Percentiles rank a stretch among this genome's conserved stretches.
phyloP scores from a whole-genome alignment of 2,113 vertebrate species.

The Chaetodon auriga region DNA sequence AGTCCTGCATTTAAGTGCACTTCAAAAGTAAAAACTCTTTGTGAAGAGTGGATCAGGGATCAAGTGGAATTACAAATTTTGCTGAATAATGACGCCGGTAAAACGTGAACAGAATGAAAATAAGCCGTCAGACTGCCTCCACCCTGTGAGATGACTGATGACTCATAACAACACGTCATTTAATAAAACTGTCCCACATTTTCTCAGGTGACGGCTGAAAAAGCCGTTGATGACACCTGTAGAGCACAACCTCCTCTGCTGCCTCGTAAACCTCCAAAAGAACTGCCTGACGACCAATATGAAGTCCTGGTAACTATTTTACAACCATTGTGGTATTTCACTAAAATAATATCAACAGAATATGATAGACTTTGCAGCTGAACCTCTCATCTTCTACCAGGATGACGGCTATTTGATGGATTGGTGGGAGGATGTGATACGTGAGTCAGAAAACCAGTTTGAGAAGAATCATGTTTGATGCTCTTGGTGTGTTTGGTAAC shows the following conservation, averaged over 20 bases:
- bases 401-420: constrained; percentile 8
- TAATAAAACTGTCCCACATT: neutral
- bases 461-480: neutral
- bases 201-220: neutral
- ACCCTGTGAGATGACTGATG: neutral
- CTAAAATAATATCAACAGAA: neutral
- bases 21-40: too few relatives aligned
- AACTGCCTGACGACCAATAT: too few relatives aligned
- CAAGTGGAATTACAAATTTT: too few relatives aligned
- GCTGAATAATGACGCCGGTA: too few relatives aligned
- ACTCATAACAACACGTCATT: too few relatives aligned
- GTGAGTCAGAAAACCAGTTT: constrained; percentile 38
- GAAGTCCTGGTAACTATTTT: constrained; percentile 10
- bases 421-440: neutral
- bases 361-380: rapidly evolving
- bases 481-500: neutral
- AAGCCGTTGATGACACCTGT: too few relatives aligned
- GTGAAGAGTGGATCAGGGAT: too few relatives aligned
- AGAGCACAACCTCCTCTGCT: rapidly evolving
- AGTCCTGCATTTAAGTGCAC: too few relatives aligned
- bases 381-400: constrained; percentile 2
- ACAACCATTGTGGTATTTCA: neutral
- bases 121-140: neutral
- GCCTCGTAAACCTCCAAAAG: rapidly evolving
- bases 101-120: neutral